Base-by-base conservation (phyloP, 2,797 vertebrate species). In the Amazona finschi region DNA sequence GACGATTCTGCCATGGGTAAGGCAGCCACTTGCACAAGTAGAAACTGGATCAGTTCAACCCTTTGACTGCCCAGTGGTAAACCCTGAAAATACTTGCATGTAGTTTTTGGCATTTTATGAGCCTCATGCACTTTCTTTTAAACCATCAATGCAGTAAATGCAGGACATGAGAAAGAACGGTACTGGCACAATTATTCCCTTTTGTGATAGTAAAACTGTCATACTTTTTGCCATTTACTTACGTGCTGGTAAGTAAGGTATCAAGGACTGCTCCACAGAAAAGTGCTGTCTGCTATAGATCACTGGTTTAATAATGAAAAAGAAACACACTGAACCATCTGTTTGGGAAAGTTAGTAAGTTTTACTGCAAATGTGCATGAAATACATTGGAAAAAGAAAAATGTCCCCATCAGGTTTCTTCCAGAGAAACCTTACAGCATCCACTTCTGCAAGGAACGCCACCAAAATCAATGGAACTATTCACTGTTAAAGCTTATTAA, bases 401-500 rank as follows among this genome's bases (percentile, higher is more conserved):
- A 62, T 39, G 9, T 57, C 25, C 13, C 0, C 0, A 17, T 72
- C 61, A 83, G 74, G 46, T 90, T 93, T 94, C 89, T 89, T 83
- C 57, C 72, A 36, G 76, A 89, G 81, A 93, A 93, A 76, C 61
- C 61, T 83, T 92, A 38, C 28, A 71, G 36, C 58, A 43, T 81
- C 78, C 58, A n/a, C 11, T 90, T 89, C 55, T 77, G 58, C 44
- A 66, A 89, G 62, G 31, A 89, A 73, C 33, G 11, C 19, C 58
- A 76, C 46, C 33, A 87, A 93, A 91, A 90, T 94, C 82, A 94
- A 92, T 92, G 62, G 65, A 92, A 66, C 82, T 81, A 84, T 91
- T 95, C 76, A 81, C 85, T 92, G 15, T 80, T 85, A 89, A 91
- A 92, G 76, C 85, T 87, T 91, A 80, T 87, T 95, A 94, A 91